A percentile compares a stretch with the other conserved stretches of the same genome.
phyloP scores from a whole-genome alignment of 2,888 invertebrate genomes.

The Tipula helvola region DNA sequence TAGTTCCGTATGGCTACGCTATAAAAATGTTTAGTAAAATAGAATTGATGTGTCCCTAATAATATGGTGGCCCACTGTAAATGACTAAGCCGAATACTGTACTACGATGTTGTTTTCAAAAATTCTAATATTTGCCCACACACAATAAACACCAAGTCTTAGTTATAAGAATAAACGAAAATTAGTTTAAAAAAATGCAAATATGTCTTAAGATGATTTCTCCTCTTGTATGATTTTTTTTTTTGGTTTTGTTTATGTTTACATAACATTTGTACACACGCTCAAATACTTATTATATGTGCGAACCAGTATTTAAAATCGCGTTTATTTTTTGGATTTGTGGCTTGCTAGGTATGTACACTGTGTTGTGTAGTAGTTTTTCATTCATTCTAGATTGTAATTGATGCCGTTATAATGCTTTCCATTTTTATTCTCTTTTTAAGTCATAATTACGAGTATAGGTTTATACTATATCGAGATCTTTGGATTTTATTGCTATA shows the following conservation, averaged over 20 bases:
- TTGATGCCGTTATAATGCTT: background rate
- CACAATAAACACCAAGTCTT: background rate
- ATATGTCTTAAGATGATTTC: background rate
- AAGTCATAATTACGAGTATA: background rate
- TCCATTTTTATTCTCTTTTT: background rate
- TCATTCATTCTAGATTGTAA: background rate
- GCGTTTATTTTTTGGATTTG: background rate
- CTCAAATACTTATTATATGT: background rate
- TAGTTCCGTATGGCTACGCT: too few species aligned
- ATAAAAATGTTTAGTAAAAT: too few species aligned
- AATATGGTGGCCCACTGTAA: too few species aligned
- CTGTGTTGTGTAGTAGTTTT: background rate
- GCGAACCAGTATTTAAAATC: background rate
- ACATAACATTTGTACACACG: background rate
- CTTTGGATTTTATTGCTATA: background rate
- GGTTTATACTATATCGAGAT: background rate
- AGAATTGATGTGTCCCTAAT: too few species aligned
- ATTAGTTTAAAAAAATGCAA: background rate
- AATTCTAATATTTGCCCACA: background rate
- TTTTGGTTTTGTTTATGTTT: background rate
- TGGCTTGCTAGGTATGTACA: background rate
- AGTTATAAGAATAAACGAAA: background rate
- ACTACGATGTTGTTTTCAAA: background rate
- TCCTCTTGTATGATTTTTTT: background rate
- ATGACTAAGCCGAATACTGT: background rate